Percentiles rank a stretch among this genome's conserved stretches.
These are phyloP conservation scores for Metopolophium dirhodum DNA, from an alignment of 1,140 invertebrate species.

Conservation along the genomic window DNA sequence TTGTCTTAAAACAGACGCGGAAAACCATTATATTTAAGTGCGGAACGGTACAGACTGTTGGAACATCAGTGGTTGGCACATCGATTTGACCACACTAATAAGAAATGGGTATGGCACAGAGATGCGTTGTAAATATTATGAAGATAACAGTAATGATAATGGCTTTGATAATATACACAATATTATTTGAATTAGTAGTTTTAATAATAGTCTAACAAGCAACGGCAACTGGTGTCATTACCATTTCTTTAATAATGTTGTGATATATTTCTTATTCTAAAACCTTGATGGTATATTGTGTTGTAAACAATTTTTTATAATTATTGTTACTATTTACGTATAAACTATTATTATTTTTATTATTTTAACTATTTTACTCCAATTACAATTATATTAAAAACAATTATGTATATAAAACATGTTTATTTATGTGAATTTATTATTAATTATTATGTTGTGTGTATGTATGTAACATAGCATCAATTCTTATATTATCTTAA, in stretches of 20 bases:
- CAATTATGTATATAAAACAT: neutral
- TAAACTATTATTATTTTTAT: conserved; percentile 27
- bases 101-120: conserved; percentile 89
- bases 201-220: neutral
- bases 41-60: conserved; percentile 86
- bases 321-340: neutral
- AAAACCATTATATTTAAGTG: conserved; percentile 90
- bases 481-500: neutral
- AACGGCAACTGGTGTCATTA: neutral
- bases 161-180: neutral
- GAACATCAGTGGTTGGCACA: conserved; percentile 97
- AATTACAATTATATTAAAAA: neutral
- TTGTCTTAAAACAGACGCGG: conserved; percentile 76
- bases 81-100: conserved; percentile 88
- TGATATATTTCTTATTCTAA: neutral
- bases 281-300: neutral
- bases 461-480: conserved; percentile 21
- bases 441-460: conserved; percentile 13
- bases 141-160: neutral
- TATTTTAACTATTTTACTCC: conserved; percentile 13
- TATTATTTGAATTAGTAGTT: neutral
- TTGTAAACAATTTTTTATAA: conserved; percentile 23
- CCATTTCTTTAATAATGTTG: conserved; percentile 15
- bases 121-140: conserved; percentile 64
- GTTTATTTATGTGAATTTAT: conserved; percentile 6